A percentile compares a stretch with the other conserved stretches of the same genome.
Evolutionary conservation across 2,888 invertebrate genomes (phyloP).

Genomic region (Phalera bucephala): DNA sequence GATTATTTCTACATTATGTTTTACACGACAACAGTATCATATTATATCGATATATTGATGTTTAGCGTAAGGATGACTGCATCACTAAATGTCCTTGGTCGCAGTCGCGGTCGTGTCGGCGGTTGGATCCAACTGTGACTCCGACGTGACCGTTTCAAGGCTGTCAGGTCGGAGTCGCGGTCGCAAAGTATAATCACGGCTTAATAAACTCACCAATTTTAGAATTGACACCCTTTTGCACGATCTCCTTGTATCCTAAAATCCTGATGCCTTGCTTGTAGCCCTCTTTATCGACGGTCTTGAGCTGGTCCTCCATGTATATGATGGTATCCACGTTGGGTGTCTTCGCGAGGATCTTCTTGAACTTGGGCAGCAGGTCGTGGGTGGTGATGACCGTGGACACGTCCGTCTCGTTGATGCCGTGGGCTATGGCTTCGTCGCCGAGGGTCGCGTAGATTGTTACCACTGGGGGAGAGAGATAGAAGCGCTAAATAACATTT

Average conservation of each 20-base stretch:
- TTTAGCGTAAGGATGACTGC: too few relatives aligned
- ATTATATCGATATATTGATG: too few relatives aligned
- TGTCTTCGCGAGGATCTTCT: conserved; percentile 87
- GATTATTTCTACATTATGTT: too few relatives aligned
- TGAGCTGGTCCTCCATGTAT: conserved; percentile 94
- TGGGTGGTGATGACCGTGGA: conserved; percentile 96
- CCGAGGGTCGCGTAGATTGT: conserved; percentile 98
- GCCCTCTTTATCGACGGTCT: conserved; percentile 86
- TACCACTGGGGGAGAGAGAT: conserved; percentile 85
- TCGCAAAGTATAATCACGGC: too few relatives aligned
- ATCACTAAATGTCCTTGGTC: too few relatives aligned
- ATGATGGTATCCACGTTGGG: conserved; percentile 91
- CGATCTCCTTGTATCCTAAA: conserved; percentile 87
- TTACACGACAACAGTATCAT: too few relatives aligned
- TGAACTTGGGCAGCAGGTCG: conserved; percentile 96
- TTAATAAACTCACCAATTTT: conserved; percentile 70
- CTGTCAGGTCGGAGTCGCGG: too few relatives aligned
- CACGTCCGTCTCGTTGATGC: conserved; percentile 98
- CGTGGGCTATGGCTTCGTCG: conserved; percentile 97
- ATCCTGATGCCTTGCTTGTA: conserved; percentile 89
- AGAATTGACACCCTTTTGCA: conserved; percentile 56
- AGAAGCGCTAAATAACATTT: too few relatives aligned
- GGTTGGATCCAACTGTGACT: too few relatives aligned
- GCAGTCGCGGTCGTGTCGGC: too few relatives aligned
- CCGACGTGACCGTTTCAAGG: too few relatives aligned